Conservation (phyloP, 2,113 vertebrate species). For the Aythya baeri region DNA sequence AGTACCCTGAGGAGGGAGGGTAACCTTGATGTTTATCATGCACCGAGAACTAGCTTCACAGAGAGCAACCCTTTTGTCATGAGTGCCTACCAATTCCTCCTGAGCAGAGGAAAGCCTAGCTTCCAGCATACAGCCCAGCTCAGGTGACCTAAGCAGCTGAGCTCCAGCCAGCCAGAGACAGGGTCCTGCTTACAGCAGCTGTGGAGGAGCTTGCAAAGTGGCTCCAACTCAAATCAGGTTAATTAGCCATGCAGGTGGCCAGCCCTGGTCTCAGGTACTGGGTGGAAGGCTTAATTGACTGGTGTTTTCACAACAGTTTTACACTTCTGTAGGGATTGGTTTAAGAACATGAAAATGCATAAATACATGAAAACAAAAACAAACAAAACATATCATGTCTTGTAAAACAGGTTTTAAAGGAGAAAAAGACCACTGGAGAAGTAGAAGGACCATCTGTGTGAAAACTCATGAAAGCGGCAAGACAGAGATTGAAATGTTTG, state of each 20-base stretch:
- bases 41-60: accelerated
- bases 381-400: background rate
- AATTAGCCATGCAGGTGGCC: background rate
- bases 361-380: background rate
- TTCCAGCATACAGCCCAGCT: accelerated
- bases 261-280: background rate
- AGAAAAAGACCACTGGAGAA: conserved; percentile 98
- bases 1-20: background rate
- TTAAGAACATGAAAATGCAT: background rate
- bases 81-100: accelerated
- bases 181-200: background rate
- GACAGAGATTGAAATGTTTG: conserved; percentile 94
- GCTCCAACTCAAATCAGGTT: background rate
- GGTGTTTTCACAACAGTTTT: background rate
- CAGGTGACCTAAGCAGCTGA: background rate
- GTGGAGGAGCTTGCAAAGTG: background rate
- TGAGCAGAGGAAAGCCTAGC: background rate
- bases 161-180: background rate
- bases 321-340: background rate
- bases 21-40: background rate
- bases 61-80: background rate
- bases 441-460: conserved; percentile 92
- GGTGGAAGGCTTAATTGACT: too few relatives aligned
- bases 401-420: conserved; percentile 91
- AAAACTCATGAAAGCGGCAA: conserved; percentile 96